These are phyloP conservation scores for Pachydiplax longipennis DNA, from an alignment of 2,888 invertebrate species.

Conservation along the genomic window DNA sequence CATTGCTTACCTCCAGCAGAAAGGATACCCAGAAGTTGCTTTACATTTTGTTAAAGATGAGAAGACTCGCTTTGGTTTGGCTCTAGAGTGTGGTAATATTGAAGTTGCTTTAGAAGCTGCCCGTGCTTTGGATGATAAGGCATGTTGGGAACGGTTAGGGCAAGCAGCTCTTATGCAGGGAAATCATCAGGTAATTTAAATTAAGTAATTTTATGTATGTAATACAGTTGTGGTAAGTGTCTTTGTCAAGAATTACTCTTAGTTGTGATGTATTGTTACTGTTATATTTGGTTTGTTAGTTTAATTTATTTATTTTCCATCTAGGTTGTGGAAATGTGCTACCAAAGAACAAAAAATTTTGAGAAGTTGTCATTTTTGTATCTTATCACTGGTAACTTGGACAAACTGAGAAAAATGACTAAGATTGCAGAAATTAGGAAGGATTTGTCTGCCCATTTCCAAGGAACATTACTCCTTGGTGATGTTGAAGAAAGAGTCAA, in stretches of 20 bases:
- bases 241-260: too few species aligned
- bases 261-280: too few species aligned
- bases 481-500: constrained; percentile 90
- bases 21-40: constrained; percentile 98
- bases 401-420: constrained; percentile 97
- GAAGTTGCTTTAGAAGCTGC: constrained; percentile 98
- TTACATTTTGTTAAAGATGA: constrained; percentile 99
- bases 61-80: constrained; percentile 93
- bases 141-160: constrained; percentile 95
- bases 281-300: too few species aligned
- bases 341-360: constrained; percentile 99
- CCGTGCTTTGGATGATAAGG: constrained; percentile 89
- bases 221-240: too few species aligned
- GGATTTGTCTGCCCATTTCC: constrained; percentile 96
- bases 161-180: constrained; percentile 93
- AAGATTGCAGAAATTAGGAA: constrained; percentile 99
- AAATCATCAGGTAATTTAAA: constrained; percentile 78
- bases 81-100: constrained; percentile 97
- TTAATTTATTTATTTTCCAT: neutral
- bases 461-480: constrained; percentile 90
- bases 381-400: constrained; percentile 96
- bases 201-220: neutral
- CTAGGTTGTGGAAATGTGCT: constrained; percentile 96
- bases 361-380: constrained; percentile 98
- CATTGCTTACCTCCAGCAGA: constrained; percentile 97